Evolutionary conservation across 35 echinoderm and acorn worm species (phyloP).

Genomic region (Apostichopus parvimensis): DNA sequence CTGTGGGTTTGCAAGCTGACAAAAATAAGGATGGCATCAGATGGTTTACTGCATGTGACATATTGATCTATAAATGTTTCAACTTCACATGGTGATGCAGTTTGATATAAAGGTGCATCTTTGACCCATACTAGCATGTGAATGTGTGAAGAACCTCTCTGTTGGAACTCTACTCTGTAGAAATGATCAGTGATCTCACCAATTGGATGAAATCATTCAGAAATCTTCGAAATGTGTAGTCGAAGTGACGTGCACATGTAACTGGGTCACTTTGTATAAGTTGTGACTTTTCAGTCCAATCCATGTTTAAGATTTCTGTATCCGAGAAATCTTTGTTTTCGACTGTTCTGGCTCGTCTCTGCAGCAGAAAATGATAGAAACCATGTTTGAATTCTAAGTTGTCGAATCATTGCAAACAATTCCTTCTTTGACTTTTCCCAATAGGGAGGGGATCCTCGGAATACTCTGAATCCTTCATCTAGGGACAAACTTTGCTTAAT

Average conservation of each 20-base stretch:
- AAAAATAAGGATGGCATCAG: neutral
- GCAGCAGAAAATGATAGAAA: conserved; percentile 46
- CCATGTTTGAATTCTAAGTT: too few species aligned
- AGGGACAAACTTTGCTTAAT: neutral
- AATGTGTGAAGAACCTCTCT: conserved; percentile 60
- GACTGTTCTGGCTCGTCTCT: conserved; percentile 17
- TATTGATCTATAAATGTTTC: conserved; percentile 43
- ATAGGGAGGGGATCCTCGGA: too few species aligned
- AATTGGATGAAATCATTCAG: conserved; percentile 58
- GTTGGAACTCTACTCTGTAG: conserved; percentile 66
- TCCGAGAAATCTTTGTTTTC: conserved; percentile 45
- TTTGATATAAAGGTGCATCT: conserved; percentile 50
- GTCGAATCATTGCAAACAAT: conserved; percentile 37
- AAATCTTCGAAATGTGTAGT: conserved; percentile 49
- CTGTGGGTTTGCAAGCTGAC: conserved; percentile 46
- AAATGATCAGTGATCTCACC: conserved; percentile 60
- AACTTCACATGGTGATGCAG: conserved; percentile 1
- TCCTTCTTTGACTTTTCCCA: too few species aligned
- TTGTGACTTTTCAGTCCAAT: conserved; percentile 63
- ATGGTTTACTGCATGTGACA: conserved; percentile 41
- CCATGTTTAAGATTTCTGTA: conserved; percentile 37
- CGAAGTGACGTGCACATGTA: conserved; percentile 64
- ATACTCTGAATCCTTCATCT: too few species aligned
- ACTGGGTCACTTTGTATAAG: conserved; percentile 66
- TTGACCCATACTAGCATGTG: conserved; percentile 60